Evolutionary conservation across 2,113 vertebrate species (phyloP), one percentile per base, ranked within the genome.

Genomic region (Tragelaphus strepsiceros): DNA sequence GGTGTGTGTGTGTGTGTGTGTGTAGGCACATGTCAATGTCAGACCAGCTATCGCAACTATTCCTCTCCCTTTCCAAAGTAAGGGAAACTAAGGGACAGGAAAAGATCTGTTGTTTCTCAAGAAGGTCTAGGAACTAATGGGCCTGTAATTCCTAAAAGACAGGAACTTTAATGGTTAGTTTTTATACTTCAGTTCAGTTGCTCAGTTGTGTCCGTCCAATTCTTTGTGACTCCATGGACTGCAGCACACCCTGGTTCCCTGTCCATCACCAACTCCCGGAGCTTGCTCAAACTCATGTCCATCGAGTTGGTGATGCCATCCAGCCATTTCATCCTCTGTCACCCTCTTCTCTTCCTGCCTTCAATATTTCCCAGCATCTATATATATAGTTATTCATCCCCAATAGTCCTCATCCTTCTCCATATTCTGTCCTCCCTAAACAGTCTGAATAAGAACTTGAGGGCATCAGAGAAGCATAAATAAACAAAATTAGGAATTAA

Each of bases 221-320:
- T 71, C 19, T 21, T 35, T 71, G n/a, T 0, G 0, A 35, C 17
- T 35, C 67, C 19, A 71, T 35, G 67, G 67, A 35, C 67, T 35
- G 67, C 67, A 71, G 67, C 9, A 71, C 0, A 0, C n/a, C n/a
- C 35, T 0, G 0, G 9, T 71, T 71, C n/a, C 9, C 35, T 71
- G n/a, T 35, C n/a, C 19, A 11, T 35, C 9, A 35, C 19, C 64
- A 71, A 22, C 64, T 22, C 64, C 19, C 0, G 1, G n/a, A 22
- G n/a, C 35, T 71, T 71, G 2, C 64, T 71, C 19, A 35, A 71
- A 71, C n/a, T 71, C n/a, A 35, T 35, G 64, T 35, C 64, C 17
- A 35, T 35, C 2, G 5, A 35, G 19, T 35, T 0, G 5, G n/a
- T 35, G 64, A 71, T 71, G n/a, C 17, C n/a, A 71, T 71, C 64